Percentiles rank a stretch among this genome's conserved stretches.
Evolutionary conservation across 53 echinoderm and acorn worm genomes (phyloP).

Genomic region (Patiria pectinifera): DNA sequence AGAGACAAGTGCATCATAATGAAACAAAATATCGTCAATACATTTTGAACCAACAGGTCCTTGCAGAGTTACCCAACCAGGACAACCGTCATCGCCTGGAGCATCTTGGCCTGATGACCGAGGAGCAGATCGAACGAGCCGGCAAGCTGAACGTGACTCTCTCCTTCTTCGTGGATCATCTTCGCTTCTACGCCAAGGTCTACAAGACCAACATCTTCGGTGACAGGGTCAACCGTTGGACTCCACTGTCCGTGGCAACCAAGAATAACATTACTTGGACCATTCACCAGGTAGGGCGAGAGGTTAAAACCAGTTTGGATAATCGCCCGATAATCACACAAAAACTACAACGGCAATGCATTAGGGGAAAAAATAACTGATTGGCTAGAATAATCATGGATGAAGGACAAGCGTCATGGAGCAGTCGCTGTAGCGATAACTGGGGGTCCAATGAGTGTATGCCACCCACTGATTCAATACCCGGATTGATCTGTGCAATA

Average conservation of each 20-base stretch:
- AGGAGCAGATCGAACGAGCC: conserved; percentile 44
- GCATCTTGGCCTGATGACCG: conserved; percentile 61
- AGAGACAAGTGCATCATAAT: too few species aligned
- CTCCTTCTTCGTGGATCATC: conserved; percentile 62
- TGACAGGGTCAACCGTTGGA: conserved; percentile 67
- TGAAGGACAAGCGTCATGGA: too few species aligned
- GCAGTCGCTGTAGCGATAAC: too few species aligned
- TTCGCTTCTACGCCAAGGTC: conserved; percentile 60
- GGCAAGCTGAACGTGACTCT: conserved; percentile 45
- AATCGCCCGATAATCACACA: too few species aligned
- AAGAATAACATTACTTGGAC: conserved; percentile 53
- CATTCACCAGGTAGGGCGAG: conserved; percentile 58
- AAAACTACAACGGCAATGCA: too few species aligned
- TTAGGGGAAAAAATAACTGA: too few species aligned
- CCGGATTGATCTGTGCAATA: too few species aligned
- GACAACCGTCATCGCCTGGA: conserved; percentile 65
- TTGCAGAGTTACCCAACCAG: not conserved
- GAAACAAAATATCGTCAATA: too few species aligned
- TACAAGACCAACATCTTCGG: conserved; percentile 59
- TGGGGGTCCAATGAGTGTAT: too few species aligned
- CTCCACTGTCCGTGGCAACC: conserved; percentile 63
- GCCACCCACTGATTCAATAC: too few species aligned
- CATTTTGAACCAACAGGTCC: not conserved
- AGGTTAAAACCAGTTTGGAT: too few species aligned
- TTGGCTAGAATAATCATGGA: too few species aligned